Percentiles rank a stretch among this genome's conserved stretches.
phyloP scores from a whole-genome alignment of 2,888 invertebrate genomes.

The Pyrochroa serraticornis region DNA sequence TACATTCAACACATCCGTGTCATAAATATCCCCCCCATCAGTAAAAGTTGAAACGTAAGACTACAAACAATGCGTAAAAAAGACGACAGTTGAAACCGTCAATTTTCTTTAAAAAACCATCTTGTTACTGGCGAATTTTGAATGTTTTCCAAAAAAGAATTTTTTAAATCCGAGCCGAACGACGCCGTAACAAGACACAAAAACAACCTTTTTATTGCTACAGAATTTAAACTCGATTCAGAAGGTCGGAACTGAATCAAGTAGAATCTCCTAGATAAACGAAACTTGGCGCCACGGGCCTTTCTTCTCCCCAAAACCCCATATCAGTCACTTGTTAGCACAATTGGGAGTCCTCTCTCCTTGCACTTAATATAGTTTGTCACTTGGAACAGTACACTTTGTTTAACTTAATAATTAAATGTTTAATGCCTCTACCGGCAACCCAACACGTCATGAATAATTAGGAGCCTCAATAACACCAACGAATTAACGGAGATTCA shows the following conservation, averaged over 20 bases:
- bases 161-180: constrained; percentile 5
- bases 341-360: constrained; percentile 27
- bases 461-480: constrained; percentile 5
- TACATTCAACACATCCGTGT: constrained; percentile 39
- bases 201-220: constrained; percentile 13
- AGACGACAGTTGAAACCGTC: constrained; percentile 1
- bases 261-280: constrained; percentile 20
- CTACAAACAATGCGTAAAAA: constrained; percentile 31
- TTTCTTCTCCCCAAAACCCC: constrained; percentile 21
- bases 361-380: constrained; percentile 10
- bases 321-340: constrained; percentile 22
- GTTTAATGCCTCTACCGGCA: constrained; percentile 2
- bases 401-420: constrained; percentile 20
- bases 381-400: constrained; percentile 12
- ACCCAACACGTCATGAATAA: constrained; percentile 19
- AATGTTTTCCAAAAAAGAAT: constrained; percentile 37
- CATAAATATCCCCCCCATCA: constrained; percentile 41
- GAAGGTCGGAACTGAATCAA: constrained; percentile 20
- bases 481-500: constrained; percentile 28
- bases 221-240: constrained; percentile 6
- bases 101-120: too few relatives aligned
- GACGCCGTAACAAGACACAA: constrained; percentile 5
- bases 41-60: constrained; percentile 35
- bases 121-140: constrained; percentile 32
- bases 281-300: neutral